A percentile compares a stretch with the other conserved stretches of the same genome.
Conservation (phyloP, 2,113 vertebrate genomes). For the Toxotes chatareus region DNA sequence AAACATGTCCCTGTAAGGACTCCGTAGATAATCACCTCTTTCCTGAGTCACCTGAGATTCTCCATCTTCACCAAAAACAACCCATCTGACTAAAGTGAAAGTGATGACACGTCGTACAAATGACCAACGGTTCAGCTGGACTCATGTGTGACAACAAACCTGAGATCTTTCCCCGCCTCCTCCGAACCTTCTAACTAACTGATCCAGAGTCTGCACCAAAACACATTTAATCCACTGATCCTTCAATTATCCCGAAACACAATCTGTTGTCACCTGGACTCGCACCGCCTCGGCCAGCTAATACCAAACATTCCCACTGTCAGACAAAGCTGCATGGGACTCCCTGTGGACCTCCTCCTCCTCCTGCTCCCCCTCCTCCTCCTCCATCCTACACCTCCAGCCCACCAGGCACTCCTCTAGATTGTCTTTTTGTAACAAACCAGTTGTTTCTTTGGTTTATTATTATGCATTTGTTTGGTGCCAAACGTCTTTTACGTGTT, state of each 20-base stretch:
- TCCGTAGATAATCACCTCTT: too few species aligned
- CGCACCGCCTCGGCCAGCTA: background rate
- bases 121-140: constrained; percentile 27
- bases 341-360: constrained; percentile 33
- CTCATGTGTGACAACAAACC: constrained; percentile 15
- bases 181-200: background rate
- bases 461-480: background rate
- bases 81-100: background rate
- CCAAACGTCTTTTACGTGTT: background rate
- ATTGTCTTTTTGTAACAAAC: background rate
- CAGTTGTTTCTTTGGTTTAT: too few species aligned
- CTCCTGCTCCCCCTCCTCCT: background rate
- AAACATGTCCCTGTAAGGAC: too few species aligned
- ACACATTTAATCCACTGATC: constrained; percentile 47
- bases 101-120: background rate
- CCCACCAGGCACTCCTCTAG: background rate
- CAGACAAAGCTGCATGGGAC: background rate
- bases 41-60: too few species aligned
- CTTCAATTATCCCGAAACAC: constrained; percentile 72
- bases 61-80: background rate
- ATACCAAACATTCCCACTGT: constrained; percentile 52
- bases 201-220: constrained; percentile 11
- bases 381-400: background rate
- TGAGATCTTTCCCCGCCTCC: background rate
- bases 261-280: constrained; percentile 59